These are phyloP conservation scores for Gymnobelideus leadbeateri DNA, from an alignment of 2,113 vertebrate genomes.

Conservation along the genomic window DNA sequence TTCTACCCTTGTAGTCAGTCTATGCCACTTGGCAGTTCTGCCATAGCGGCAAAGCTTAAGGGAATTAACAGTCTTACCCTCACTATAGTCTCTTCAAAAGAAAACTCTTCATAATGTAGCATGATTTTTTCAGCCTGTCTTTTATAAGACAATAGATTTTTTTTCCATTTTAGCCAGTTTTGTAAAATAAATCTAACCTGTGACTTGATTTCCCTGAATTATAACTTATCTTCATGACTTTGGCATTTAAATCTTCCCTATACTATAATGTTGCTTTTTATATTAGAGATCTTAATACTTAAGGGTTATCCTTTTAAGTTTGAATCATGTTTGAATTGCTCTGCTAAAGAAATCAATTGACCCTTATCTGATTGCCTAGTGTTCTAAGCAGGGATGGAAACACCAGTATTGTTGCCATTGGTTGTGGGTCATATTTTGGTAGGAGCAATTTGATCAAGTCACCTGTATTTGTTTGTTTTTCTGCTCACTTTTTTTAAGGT, in stretches of 20 bases:
- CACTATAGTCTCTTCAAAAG: not conserved
- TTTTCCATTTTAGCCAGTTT: slow-evolving; percentile 30
- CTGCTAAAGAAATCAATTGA: not conserved
- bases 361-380: slow-evolving; percentile 10
- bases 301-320: slow-evolving; percentile 42
- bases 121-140: slow-evolving; percentile 26
- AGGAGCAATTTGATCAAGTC: slow-evolving; percentile 37
- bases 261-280: slow-evolving; percentile 12
- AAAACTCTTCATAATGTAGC: slow-evolving; percentile 26
- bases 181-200: slow-evolving; percentile 5
- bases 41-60: not conserved
- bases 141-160: not conserved
- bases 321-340: slow-evolving; percentile 31
- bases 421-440: slow-evolving; percentile 24
- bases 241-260: slow-evolving; percentile 13
- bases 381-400: not conserved
- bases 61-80: not conserved
- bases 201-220: slow-evolving; percentile 8
- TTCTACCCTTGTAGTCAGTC: not conserved
- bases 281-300: not conserved
- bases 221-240: slow-evolving; percentile 35
- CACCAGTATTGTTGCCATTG: not conserved
- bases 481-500: slow-evolving; percentile 86
- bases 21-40: not conserved
- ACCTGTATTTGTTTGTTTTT: slow-evolving; percentile 32